phyloP scores from a whole-genome alignment of 2,113 vertebrate species.

The Thalassarche chlororhynchos region DNA sequence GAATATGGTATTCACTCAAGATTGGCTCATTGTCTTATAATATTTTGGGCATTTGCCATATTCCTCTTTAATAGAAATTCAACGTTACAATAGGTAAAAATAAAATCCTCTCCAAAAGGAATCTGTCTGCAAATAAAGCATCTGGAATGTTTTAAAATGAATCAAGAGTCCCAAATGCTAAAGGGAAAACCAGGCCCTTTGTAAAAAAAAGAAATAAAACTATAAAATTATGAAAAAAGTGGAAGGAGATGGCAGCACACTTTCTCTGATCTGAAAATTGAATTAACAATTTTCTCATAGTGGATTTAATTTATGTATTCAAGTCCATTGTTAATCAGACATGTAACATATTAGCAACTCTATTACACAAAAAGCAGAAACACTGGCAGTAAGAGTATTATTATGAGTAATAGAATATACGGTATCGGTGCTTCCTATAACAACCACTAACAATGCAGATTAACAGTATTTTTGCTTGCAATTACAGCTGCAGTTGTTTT shows the following conservation, averaged over 20 bases:
- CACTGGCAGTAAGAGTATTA: neutral
- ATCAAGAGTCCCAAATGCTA: neutral
- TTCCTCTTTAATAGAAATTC: slow-evolving; percentile 22
- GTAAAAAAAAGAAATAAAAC: neutral
- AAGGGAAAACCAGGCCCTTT: neutral
- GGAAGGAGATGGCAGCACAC: neutral
- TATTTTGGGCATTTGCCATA: neutral
- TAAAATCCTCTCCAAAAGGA: neutral
- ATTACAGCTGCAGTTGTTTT: neutral
- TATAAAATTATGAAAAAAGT: neutral
- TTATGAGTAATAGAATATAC: neutral
- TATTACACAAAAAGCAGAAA: neutral
- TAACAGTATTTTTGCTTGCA: neutral
- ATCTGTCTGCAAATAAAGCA: slow-evolving; percentile 10
- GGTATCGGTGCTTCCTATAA: neutral
- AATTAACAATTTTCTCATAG: neutral
- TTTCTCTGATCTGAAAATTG: neutral
- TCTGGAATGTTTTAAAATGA: slow-evolving; percentile 40
- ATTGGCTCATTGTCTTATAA: neutral
- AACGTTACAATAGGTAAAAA: neutral
- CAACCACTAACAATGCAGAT: neutral
- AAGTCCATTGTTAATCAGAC: neutral
- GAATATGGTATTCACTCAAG: neutral
- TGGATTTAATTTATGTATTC: neutral
- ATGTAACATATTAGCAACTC: neutral